Conservation (phyloP, 2,113 vertebrate species). For the Pantherophis guttatus region DNA sequence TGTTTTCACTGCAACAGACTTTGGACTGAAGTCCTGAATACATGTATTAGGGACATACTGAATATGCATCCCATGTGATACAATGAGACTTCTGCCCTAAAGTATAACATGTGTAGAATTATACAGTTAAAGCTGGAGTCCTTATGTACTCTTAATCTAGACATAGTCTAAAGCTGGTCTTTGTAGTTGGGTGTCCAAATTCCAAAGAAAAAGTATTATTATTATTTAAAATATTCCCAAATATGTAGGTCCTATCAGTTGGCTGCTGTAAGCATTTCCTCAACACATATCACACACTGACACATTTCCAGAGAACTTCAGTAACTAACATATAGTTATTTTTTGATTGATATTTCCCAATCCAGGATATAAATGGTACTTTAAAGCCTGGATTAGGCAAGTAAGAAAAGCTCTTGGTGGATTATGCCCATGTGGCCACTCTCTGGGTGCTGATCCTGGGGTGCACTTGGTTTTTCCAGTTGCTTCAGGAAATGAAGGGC, state of each 20-base stretch:
- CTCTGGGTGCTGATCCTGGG: no score
- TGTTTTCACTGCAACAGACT: not conserved
- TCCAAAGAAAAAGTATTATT: not conserved
- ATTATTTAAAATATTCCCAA: not conserved
- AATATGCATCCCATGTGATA: not conserved
- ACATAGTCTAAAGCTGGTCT: not conserved
- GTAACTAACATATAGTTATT: not conserved
- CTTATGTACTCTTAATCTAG: not conserved
- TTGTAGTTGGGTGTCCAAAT: not conserved
- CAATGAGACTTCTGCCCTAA: not conserved
- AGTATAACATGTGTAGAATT: not conserved
- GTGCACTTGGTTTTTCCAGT: no score
- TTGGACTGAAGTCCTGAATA: not conserved
- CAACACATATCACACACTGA: not conserved
- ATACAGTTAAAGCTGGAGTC: not conserved
- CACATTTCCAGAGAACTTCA: not conserved
- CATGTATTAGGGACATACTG: not conserved
- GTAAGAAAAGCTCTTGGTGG: not conserved
- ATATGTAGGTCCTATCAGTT: not conserved
- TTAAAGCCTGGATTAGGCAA: not conserved
- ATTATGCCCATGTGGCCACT: not conserved
- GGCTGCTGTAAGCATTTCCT: not conserved
- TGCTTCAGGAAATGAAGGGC: no score
- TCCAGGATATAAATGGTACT: not conserved
- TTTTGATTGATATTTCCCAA: not conserved